phyloP scores from a whole-genome alignment of 1,140 invertebrate species.

The Calycopis cecrops region DNA sequence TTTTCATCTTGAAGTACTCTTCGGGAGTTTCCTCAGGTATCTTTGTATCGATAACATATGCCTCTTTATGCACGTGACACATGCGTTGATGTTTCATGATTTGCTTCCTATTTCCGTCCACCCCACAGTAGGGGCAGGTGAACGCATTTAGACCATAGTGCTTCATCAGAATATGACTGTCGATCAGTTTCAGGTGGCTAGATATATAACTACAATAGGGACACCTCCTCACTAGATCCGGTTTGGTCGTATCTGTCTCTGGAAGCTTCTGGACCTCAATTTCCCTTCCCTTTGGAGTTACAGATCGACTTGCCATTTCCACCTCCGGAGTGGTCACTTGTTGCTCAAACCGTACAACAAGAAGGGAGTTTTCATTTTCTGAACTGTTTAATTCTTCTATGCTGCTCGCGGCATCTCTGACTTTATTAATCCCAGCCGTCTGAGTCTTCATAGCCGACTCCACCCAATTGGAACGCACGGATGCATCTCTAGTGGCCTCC shows the following conservation, averaged over 20 bases:
- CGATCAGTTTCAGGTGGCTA: conserved; percentile 17
- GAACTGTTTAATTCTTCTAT: background rate
- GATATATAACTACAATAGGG: conserved; percentile 30
- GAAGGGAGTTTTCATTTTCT: conserved; percentile 42
- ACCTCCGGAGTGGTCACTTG: conserved; percentile 38
- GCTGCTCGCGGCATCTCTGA: background rate
- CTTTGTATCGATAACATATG: conserved; percentile 10
- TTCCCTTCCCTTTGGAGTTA: too few species aligned
- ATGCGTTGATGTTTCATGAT: conserved; percentile 29
- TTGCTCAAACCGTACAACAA: conserved; percentile 54
- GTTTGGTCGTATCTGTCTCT: background rate
- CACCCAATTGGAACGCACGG: conserved; percentile 44
- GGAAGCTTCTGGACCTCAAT: too few species aligned
- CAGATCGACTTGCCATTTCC: conserved; percentile 7
- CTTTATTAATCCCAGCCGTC: conserved; percentile 30
- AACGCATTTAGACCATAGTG: conserved; percentile 46
- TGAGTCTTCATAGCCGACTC: conserved; percentile 35
- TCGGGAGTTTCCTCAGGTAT: conserved; percentile 21
- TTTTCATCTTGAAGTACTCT: conserved; percentile 16
- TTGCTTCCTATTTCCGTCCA: conserved; percentile 19
- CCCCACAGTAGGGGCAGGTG: conserved; percentile 38
- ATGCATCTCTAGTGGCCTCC: conserved; percentile 39
- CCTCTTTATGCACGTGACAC: conserved; percentile 20
- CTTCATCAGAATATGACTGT: conserved; percentile 33
- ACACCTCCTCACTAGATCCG: conserved; percentile 24